phyloP scores from a whole-genome alignment of 2,888 invertebrate genomes.

The Ditula angustiorana region DNA sequence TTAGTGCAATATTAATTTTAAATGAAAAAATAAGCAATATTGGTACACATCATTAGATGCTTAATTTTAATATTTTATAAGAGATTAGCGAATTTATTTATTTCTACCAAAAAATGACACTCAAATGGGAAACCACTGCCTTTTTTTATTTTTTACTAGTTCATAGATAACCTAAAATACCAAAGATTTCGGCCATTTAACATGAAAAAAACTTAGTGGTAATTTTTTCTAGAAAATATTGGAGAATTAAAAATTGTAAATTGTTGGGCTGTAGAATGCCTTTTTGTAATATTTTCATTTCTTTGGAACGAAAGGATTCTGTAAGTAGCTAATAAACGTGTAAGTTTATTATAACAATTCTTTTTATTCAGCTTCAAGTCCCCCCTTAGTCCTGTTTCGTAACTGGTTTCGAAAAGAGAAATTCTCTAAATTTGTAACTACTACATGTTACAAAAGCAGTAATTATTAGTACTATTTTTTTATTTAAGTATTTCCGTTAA shows the following conservation, averaged over 20 bases:
- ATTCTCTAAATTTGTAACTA: too few relatives aligned
- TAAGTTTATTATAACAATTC: slow-evolving; percentile 73
- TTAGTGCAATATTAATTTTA: slow-evolving; percentile 79
- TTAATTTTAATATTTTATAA: slow-evolving; percentile 35
- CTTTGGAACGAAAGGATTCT: slow-evolving; percentile 67
- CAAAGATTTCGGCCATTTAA: slow-evolving; percentile 58
- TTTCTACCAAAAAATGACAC: slow-evolving; percentile 17
- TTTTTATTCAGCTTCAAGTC: background rate
- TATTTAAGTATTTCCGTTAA: too few relatives aligned
- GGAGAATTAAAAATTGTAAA: slow-evolving; percentile 48
- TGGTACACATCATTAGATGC: slow-evolving; percentile 69
- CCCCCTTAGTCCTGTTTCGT: background rate
- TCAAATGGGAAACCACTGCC: slow-evolving; percentile 24
- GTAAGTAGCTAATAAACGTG: slow-evolving; percentile 80
- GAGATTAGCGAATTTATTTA: slow-evolving; percentile 32
- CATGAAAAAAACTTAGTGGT: slow-evolving; percentile 58
- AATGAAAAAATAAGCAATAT: slow-evolving; percentile 73
- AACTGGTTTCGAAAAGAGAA: background rate
- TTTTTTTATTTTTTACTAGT: slow-evolving; percentile 36
- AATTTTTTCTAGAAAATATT: slow-evolving; percentile 63
- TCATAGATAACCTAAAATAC: slow-evolving; percentile 25
- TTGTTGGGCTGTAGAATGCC: slow-evolving; percentile 69
- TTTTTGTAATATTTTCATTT: slow-evolving; percentile 52
- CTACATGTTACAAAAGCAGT: too few relatives aligned
- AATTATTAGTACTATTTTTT: too few relatives aligned